Evolutionary conservation across 2,797 vertebrate genomes (phyloP), one percentile per base, ranked within the genome.

Genomic region (Cyclopterus lumpus): DNA sequence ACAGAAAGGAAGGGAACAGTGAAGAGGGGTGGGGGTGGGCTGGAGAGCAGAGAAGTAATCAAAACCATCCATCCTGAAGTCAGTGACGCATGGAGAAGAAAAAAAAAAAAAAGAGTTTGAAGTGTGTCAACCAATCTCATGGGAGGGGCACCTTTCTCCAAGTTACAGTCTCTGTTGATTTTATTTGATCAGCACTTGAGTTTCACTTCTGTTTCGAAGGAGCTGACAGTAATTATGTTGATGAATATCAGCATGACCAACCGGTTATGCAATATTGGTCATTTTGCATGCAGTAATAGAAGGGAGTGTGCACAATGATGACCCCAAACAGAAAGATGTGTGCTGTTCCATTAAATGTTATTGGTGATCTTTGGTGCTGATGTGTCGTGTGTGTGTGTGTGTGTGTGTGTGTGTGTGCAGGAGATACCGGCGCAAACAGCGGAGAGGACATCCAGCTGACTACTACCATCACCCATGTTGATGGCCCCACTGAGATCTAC

Each of bases 391-490:
- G 1, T 74, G 4, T n/a, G n/a, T n/a, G n/a, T n/a, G n/a, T n/a
- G n/a, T n/a, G n/a, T 84, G 51, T 77, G 34, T n/a, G 2, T 16
- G 1, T 63, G 1, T 84, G 51, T 77, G 34, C 90, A 99, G 97
- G 96, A 54, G 97, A 96, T 74, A 89, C 94, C 7, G 95, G 94
- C 6, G 92, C 95, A 12, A 96, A 92, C 93, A 97, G 95, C 0
- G 96, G 95, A 2, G 98, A 99, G 70, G 97, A 99, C 88, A 95
- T 96, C 42, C 97, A 99, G 90, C 95, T 99, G 79, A 99, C 98
- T 48, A 99, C 97, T 67, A 99, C 97, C 32, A 97, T 99, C 93
- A 98, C 97, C 55, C 97, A 98, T 0, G 95, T 95, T 30, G 97
- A 98, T 0, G 97, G 97, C 12, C 97, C 97, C 16, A 99, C 97